Evolutionary conservation across 2,888 invertebrate species (phyloP), one percentile per base, ranked within the genome.

Genomic region (Plagiodera versicolora): DNA sequence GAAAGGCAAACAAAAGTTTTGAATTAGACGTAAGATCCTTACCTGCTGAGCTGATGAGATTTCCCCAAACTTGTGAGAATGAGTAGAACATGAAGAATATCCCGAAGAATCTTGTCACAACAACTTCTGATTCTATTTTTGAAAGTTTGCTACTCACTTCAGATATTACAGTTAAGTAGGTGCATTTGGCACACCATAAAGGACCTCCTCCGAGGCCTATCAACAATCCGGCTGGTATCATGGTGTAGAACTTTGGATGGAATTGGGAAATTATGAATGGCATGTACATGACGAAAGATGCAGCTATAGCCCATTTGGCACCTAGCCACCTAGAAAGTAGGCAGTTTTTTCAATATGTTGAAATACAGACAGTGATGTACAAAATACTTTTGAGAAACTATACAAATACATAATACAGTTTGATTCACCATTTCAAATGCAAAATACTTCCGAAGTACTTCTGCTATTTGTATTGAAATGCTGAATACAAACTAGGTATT

Each of bases 11-110:
- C n/a, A n/a, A n/a, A n/a, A n/a, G n/a, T n/a, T n/a, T n/a, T n/a
- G n/a, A n/a, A n/a, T n/a, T n/a, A 18, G 32, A 57, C 3, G 47
- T n/a, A 17, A n/a, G 9, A 35, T 28, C 57, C 66, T 69, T 78
- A 91, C 91, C 89, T 65, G 91, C 86, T 0, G 94, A 95, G 19
- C 94, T 94, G 63, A 95, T 88, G 8, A 96, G 85, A 79, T 96
- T 96, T 0, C 96, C 96, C 91, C 94, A 93, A 49, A 96, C 92
- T 82, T 95, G 92, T n/a, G 95, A 92, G 84, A 94, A 89, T 79
- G 96, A 95, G 79, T 94, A 96, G 78, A 96, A 92, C 88, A 95
- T 92, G 84, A 96, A 98, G 83, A 98, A 98, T 5, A 95, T 85
- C 0, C 97, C 97, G 77, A 97, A 97, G 82, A 96, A 96, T 70